Evolutionary conservation across 1,140 invertebrate species (phyloP).

Genomic region (Leptonema lineaticorne): DNA sequence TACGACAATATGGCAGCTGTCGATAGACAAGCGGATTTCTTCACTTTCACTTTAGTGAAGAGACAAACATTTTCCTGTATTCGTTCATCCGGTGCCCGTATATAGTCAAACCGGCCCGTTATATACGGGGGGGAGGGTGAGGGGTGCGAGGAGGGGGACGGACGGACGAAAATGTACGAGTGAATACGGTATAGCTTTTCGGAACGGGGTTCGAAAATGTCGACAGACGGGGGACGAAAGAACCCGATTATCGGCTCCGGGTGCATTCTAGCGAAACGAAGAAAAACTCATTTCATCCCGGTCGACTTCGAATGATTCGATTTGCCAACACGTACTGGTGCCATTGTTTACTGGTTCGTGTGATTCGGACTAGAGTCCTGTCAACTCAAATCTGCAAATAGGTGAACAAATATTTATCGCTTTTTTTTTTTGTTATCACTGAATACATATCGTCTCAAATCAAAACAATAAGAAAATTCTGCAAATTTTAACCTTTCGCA

Average conservation of each 20-base stretch:
- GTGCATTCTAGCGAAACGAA: constrained; percentile 26
- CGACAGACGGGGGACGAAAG: constrained; percentile 22
- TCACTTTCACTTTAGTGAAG: not conserved
- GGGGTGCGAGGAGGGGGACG: not conserved
- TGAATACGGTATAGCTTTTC: no score
- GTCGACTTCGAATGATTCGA: constrained; percentile 33
- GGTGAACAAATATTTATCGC: no score
- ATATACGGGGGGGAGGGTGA: not conserved
- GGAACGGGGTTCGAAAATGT: no score
- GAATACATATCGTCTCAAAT: no score
- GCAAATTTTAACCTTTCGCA: no score
- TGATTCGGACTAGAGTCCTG: not conserved
- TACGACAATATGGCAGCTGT: constrained; percentile 7
- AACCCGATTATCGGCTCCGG: constrained; percentile 32
- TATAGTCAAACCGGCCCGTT: no score
- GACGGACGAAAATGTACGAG: no score
- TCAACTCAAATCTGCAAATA: not conserved
- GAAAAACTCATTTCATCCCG: constrained; percentile 33
- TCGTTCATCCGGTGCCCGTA: not conserved
- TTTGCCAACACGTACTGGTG: constrained; percentile 30
- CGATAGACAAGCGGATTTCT: not conserved
- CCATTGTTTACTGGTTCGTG: constrained; percentile 25
- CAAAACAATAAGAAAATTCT: no score
- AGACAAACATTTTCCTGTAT: constrained; percentile 5
- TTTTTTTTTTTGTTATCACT: no score